Evolutionary conservation across 1,140 invertebrate genomes (phyloP).

Genomic region (Popillia japonica): DNA sequence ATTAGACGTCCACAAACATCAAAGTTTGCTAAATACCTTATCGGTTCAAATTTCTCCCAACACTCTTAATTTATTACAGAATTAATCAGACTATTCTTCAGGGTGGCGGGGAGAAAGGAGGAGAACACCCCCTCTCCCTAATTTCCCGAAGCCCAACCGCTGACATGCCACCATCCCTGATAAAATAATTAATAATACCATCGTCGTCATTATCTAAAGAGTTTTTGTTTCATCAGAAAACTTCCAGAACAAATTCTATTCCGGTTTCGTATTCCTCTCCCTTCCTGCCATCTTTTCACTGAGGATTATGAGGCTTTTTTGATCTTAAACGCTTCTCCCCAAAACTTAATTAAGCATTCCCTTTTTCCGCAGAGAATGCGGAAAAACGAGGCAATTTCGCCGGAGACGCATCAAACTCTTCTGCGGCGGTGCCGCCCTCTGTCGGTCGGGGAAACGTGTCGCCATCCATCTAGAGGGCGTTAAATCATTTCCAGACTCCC

Average conservation of each 20-base stretch:
- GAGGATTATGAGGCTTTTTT: slow-evolving; percentile 6
- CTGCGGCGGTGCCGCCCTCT: background rate
- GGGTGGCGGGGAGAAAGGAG: too few species aligned
- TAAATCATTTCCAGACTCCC: background rate
- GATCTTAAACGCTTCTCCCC: background rate
- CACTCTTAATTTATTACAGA: too few species aligned
- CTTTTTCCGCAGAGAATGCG: slow-evolving; percentile 13
- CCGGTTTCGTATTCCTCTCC: background rate
- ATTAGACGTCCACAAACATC: too few species aligned
- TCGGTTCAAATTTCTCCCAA: too few species aligned
- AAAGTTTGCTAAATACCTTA: too few species aligned
- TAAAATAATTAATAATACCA: background rate
- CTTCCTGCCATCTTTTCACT: background rate
- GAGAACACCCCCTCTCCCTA: background rate
- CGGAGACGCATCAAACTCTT: background rate
- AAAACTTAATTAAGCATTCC: slow-evolving; percentile 17
- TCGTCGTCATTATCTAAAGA: background rate
- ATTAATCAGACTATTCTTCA: too few species aligned
- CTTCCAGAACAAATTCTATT: background rate
- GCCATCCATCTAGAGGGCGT: background rate
- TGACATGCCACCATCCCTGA: background rate
- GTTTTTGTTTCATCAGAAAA: background rate
- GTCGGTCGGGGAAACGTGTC: background rate
- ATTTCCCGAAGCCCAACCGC: background rate
- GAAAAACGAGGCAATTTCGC: slow-evolving; percentile 9